phyloP scores from a whole-genome alignment of 2,888 invertebrate genomes.

The Penaeus monodon region DNA sequence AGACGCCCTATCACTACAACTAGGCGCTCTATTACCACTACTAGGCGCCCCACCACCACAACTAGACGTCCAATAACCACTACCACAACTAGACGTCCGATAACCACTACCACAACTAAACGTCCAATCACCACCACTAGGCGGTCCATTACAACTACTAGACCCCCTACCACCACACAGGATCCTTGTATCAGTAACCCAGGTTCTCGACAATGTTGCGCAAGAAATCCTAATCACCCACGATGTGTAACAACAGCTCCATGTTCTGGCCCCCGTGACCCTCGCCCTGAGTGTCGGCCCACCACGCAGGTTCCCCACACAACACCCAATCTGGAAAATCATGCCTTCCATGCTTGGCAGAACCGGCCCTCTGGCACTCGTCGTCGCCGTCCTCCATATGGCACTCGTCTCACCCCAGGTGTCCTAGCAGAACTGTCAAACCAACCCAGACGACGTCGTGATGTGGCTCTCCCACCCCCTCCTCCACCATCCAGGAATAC shows the following conservation, averaged over 20 bases:
- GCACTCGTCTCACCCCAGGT: conserved; percentile 43
- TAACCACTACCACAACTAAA: conserved; percentile 28
- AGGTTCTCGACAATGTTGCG: conserved; percentile 48
- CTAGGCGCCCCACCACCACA: conserved; percentile 12
- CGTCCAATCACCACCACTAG: no score
- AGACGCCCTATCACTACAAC: neutral
- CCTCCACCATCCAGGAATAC: conserved; percentile 31
- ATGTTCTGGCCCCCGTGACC: conserved; percentile 42
- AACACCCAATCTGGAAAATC: conserved; percentile 49
- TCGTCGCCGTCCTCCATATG: conserved; percentile 43
- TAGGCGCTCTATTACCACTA: neutral
- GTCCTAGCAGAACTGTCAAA: conserved; percentile 25
- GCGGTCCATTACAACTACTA: conserved; percentile 24
- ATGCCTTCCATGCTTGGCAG: conserved; percentile 63
- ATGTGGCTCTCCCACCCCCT: conserved; percentile 29
- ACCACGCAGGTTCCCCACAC: conserved; percentile 12
- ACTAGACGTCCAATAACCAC: conserved; percentile 18
- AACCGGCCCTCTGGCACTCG: conserved; percentile 16
- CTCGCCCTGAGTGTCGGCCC: conserved; percentile 36
- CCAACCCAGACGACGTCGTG: conserved; percentile 26
- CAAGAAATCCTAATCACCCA: conserved; percentile 33
- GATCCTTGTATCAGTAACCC: conserved; percentile 40
- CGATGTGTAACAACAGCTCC: conserved; percentile 27
- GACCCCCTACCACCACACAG: conserved; percentile 6
- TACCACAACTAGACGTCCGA: neutral